Evolutionary conservation across 92 coral and sea anemone genomes (phyloP), one percentile per base, ranked within the genome.

Genomic region (Parazoanthus swiftii): DNA sequence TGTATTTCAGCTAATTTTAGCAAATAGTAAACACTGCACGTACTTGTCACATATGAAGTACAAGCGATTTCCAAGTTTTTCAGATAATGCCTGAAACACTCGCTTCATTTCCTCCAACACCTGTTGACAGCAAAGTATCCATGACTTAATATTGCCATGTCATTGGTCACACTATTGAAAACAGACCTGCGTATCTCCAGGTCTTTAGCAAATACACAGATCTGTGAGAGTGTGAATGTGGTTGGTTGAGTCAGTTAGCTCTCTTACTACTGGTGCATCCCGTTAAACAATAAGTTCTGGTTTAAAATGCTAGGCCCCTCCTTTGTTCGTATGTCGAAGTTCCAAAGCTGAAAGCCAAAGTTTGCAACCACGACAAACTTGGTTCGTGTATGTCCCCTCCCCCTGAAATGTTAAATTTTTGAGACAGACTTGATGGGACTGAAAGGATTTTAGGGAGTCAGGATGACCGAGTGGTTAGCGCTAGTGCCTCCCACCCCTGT

Each of bases 11-110:
- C 50, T 0, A 14, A 36, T 50, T 70, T 18, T 5, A 29, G 77
- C n/a, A 39, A 43, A 4, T 39, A 66, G 48, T 11, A 3, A 72
- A 26, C 25, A 44, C 50, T 76, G 74, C 90, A 95, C 98, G 67
- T 91, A 95, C 98, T 87, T 91, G 75, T 93, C 94, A 43, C 85
- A 88, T 59, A 95, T 92, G 86, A 95, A 95, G 90, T 88, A 95
- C 29, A 65, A 42, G 54, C 81, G 91, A 43, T 51, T 88, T 88
- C 98, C 96, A 37, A 95, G 92, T 79, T 95, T 95, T 86, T 91
- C 98, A 36, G 98, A 91, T 48, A 95, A 89, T 20, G 98, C 98
- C 63, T 93, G 96, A 59, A 94, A 95, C 6, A 92, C 92, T 73
- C 79, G 90, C 71, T 81, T 89, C 81, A 93, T 91, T 82, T 95